Evolutionary conservation across 2,888 invertebrate genomes (phyloP).

Genomic region (Geophilus truncorum): DNA sequence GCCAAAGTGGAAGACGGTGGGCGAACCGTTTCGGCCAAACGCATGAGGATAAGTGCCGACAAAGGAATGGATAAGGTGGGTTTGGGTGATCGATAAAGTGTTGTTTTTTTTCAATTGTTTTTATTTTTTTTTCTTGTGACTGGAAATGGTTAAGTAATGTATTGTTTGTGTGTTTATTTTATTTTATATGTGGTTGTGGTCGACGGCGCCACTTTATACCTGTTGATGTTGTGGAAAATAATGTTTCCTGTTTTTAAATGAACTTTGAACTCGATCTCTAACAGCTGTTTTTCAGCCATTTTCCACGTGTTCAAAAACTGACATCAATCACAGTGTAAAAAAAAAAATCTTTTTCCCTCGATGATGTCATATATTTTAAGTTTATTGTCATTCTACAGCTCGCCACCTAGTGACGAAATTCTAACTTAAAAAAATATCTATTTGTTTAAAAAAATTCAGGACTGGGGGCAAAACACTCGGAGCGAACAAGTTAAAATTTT

Average conservation of each 20-base stretch:
- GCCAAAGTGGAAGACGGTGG: slow-evolving; percentile 34
- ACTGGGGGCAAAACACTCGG: neutral
- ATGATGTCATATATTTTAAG: neutral
- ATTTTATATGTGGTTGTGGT: neutral
- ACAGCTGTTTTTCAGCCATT: neutral
- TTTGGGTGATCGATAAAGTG: neutral
- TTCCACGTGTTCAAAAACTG: neutral
- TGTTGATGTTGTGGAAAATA: neutral
- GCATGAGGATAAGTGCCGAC: slow-evolving; percentile 37
- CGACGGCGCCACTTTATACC: neutral
- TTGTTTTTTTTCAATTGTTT: neutral
- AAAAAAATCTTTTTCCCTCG: too few relatives aligned
- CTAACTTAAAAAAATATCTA: too few relatives aligned
- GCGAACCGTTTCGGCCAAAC: slow-evolving; percentile 32
- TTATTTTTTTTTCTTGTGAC: neutral
- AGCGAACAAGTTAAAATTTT: neutral
- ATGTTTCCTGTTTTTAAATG: neutral
- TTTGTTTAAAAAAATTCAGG: too few relatives aligned
- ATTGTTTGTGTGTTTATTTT: too few relatives aligned
- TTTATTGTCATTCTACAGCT: neutral
- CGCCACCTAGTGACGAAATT: too few relatives aligned
- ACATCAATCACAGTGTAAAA: too few relatives aligned
- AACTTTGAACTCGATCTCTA: neutral
- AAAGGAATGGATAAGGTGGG: slow-evolving; percentile 37
- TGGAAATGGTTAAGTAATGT: too few relatives aligned